These are phyloP conservation scores for Barnardius zonarius DNA, from an alignment of 2,113 vertebrate species.

Conservation along the genomic window DNA sequence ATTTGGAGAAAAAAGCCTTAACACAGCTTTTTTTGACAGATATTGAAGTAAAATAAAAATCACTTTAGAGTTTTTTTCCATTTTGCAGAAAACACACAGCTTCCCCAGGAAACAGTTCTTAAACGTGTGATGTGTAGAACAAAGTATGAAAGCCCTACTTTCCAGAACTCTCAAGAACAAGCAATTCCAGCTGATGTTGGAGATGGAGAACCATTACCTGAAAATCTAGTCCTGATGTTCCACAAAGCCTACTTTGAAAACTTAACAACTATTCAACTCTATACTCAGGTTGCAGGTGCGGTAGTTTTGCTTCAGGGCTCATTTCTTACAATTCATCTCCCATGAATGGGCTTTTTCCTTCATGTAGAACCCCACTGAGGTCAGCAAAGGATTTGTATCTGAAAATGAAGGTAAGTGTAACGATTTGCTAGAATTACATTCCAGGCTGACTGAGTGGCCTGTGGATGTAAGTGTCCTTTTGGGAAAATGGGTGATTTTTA, in stretches of 20 bases:
- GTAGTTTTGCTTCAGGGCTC: not conserved
- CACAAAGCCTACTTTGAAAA: not conserved
- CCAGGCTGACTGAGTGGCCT: not conserved
- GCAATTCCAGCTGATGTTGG: not conserved
- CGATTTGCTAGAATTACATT: not conserved
- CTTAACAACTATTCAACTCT: not conserved
- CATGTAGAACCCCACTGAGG: not conserved
- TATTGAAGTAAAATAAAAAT: not conserved
- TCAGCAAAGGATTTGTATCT: not conserved
- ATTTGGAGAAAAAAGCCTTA: slow-evolving; percentile 14
- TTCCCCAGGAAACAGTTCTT: not conserved
- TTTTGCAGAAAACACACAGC: not conserved
- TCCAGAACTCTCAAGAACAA: not conserved
- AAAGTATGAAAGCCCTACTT: not conserved
- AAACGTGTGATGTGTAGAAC: not conserved
- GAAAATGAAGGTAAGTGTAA: not conserved
- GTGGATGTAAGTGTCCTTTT: not conserved
- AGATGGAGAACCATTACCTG: not conserved
- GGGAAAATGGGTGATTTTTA: not conserved
- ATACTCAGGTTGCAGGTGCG: not conserved
- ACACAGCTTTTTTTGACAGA: not conserved
- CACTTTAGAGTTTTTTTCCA: not conserved
- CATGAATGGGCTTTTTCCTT: not conserved
- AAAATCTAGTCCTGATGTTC: not conserved
- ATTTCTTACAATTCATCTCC: not conserved